Conservation (phyloP, 2,797 vertebrate species). For the Lagodon rhomboides region DNA sequence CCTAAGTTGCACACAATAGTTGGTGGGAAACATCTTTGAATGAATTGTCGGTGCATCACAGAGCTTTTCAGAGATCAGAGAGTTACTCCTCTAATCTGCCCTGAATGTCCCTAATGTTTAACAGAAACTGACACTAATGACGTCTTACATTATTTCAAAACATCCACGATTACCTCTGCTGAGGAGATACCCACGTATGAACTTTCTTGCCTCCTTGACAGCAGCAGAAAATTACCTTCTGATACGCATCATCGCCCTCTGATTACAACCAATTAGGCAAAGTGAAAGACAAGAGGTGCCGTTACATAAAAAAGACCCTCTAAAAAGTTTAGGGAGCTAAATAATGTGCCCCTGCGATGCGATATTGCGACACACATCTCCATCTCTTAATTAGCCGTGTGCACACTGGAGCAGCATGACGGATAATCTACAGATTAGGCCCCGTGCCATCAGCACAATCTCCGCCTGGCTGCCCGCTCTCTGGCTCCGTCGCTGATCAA, state of each 20-base stretch:
- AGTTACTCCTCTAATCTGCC: not conserved
- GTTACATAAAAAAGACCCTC: constrained; percentile 48
- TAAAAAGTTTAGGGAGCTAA: constrained; percentile 53
- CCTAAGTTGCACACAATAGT: not conserved
- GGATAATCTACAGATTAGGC: constrained; percentile 80
- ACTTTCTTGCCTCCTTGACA: constrained; percentile 27
- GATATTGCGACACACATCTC: constrained; percentile 52
- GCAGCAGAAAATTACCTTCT: constrained; percentile 37
- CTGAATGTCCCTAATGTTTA: not conserved
- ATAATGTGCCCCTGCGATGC: constrained; percentile 38
- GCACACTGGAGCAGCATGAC: constrained; percentile 64
- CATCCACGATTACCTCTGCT: constrained; percentile 5
- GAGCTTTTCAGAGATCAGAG: constrained; percentile 3
- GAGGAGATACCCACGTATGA: not conserved
- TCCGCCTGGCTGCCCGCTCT: constrained; percentile 62
- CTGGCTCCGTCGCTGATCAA: constrained; percentile 60
- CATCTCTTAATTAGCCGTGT: constrained; percentile 72
- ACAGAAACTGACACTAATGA: not conserved
- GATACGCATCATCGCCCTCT: constrained; percentile 43
- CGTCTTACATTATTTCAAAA: not conserved
- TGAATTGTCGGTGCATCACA: not conserved
- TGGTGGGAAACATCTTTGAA: not conserved
- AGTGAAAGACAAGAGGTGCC: constrained; percentile 27
- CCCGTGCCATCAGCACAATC: constrained; percentile 63
- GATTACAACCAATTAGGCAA: constrained; percentile 64